Base-by-base conservation (phyloP, 2,888 invertebrate species). In the Cylloceria caligata region DNA sequence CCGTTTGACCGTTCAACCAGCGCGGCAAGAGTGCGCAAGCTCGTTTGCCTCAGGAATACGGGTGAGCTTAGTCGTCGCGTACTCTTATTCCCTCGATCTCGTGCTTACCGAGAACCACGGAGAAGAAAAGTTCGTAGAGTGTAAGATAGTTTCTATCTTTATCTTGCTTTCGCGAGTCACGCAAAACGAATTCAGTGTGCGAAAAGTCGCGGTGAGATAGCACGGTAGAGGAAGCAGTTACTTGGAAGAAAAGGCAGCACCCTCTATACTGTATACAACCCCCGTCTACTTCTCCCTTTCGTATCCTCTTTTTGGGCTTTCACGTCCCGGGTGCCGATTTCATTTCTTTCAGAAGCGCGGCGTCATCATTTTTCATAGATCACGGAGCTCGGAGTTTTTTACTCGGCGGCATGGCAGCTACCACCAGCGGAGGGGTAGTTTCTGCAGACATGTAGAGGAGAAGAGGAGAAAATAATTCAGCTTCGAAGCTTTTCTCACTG, bases 301-400 rank as follows among this genome's bases (percentile, higher is more conserved):
- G 5, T 34, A 65, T 67, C 84, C 80, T 60, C 75, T 16, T 57
- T 39, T 42, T 42, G 62, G 52, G 34, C 36, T 47, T 62, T 42
- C 19, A 13, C 49, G 42, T 72, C 69, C 74, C 85, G 71, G 71
- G 84, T 86, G 87, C 90, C 91, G 91, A 92, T 91, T 92, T 90
- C 89, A 91, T 92, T 92, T 90, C 89, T 90, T 89, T 90, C 90
- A 88, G 89, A 89, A 90, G 85, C 87, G 90, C 91, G 88, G 87
- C 91, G 92, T 92, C 91, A 92, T 92, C 92, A 91, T 92, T 92
- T 92, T 92, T 92, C 92, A 92, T 91, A 90, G 90, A 83, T 76
- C 34, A 60, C 36, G 36, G 47, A 55, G 47, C 67, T 49, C 47
- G 24, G n/a, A 19, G 24, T 67, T 67, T 49, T 39, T 65, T 39